Percentiles rank a stretch among this genome's conserved stretches.
phyloP scores from a whole-genome alignment of 2,113 vertebrate genomes.

The Pelvicachromis taeniatus region DNA sequence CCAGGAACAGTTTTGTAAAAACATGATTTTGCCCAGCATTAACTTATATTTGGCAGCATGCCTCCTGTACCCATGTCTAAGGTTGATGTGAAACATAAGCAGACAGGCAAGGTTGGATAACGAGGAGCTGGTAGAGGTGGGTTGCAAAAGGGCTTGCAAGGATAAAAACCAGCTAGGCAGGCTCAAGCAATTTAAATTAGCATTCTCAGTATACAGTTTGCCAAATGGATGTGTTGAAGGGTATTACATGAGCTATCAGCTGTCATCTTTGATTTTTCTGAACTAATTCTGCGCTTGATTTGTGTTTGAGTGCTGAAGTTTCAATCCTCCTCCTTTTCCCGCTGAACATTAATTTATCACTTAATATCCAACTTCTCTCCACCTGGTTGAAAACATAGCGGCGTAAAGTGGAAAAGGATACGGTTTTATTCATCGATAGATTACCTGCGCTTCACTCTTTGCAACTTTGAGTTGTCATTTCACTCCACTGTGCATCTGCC shows the following conservation, averaged over 20 bases:
- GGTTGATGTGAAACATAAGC: background rate
- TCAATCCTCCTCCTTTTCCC: background rate
- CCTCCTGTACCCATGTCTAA: background rate
- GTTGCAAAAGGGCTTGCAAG: background rate
- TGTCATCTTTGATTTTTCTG: background rate
- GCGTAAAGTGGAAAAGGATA: background rate
- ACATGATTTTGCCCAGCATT: background rate
- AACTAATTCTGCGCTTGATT: background rate
- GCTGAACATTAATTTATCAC: background rate
- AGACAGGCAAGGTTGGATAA: background rate
- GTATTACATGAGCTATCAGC: background rate
- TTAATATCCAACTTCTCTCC: background rate
- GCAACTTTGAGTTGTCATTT: background rate
- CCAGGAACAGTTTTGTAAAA: background rate
- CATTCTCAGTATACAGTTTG: background rate
- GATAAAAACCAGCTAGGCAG: background rate
- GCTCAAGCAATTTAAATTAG: background rate
- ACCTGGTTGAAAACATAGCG: background rate
- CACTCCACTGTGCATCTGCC: background rate
- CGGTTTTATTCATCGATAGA: background rate
- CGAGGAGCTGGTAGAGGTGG: background rate
- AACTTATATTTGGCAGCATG: background rate
- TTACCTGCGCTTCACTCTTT: background rate
- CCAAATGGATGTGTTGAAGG: background rate
- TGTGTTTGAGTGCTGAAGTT: background rate